Evolutionary conservation across 2,888 invertebrate genomes (phyloP).

Genomic region (Oxycera nigricornis): DNA sequence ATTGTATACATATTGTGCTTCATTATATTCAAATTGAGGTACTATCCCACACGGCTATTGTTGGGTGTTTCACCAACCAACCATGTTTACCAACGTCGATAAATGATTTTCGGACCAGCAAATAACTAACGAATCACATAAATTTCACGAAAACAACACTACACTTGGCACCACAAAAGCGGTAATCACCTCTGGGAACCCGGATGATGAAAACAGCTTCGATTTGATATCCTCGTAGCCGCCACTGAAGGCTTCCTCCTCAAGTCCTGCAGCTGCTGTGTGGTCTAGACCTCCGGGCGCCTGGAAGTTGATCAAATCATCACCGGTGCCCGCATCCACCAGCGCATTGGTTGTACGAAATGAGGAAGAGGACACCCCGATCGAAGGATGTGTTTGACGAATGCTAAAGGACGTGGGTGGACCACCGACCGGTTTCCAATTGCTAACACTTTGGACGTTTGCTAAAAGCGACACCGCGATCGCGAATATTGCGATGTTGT

Average conservation of each 20-base stretch:
- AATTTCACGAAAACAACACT: no score
- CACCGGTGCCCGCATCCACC: conserved; percentile 4
- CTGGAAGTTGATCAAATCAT: conserved; percentile 9
- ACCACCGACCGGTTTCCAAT: conserved; percentile 56
- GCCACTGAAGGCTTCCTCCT: conserved; percentile 29
- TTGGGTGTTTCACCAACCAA: no score
- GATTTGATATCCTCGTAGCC: conserved; percentile 32
- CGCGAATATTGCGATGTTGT: conserved; percentile 44
- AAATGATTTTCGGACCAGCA: no score
- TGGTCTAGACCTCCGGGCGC: conserved; percentile 10
- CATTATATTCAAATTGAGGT: no score
- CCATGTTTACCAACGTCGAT: no score
- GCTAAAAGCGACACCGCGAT: conserved; percentile 21
- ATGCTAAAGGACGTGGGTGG: conserved; percentile 52
- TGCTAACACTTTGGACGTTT: neutral
- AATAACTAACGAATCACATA: no score
- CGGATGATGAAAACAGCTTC: conserved; percentile 32
- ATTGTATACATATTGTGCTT: no score
- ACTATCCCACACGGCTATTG: no score
- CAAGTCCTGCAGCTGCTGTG: conserved; percentile 18
- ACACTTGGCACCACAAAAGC: no score
- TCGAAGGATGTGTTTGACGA: conserved; percentile 59
- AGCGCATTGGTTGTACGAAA: conserved; percentile 1
- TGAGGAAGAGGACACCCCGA: conserved; percentile 50
- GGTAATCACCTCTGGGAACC: conserved; percentile 43